Evolutionary conservation across 2,888 invertebrate genomes (phyloP).

Genomic region (Tanypteryx hageni): DNA sequence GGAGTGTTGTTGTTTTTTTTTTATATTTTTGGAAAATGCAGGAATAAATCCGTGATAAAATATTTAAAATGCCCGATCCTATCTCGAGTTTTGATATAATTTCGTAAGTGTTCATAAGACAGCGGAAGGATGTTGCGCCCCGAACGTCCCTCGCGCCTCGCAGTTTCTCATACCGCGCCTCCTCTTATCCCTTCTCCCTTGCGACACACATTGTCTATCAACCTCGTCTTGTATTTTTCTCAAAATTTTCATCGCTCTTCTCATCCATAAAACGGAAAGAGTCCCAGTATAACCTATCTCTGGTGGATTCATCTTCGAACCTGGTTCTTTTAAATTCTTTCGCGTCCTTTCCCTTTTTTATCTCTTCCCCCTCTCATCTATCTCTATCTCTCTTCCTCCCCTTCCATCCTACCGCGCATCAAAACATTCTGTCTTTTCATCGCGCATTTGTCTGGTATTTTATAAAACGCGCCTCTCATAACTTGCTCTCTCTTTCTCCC

Average conservation of each 20-base stretch:
- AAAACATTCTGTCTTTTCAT: conserved; percentile 10
- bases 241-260: not conserved
- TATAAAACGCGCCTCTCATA: not conserved
- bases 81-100: conserved; percentile 6
- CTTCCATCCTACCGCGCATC: not conserved
- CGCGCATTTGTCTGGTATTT: conserved; percentile 27
- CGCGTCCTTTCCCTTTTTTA: no score
- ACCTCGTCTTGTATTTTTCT: not conserved
- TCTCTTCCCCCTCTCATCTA: not conserved
- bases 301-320: not conserved
- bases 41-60: not conserved
- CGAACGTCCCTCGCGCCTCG: not conserved
- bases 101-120: not conserved
- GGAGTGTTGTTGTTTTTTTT: no score
- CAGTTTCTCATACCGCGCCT: not conserved
- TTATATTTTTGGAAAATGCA: no score
- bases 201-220: not conserved
- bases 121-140: no score
- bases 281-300: not conserved
- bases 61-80: not conserved
- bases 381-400: not conserved
- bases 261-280: conserved; percentile 1
- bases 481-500: not conserved
- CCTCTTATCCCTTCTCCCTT: not conserved
- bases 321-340: no score